These are phyloP conservation scores for Phyto melanocephala DNA, from an alignment of 2,888 invertebrate genomes.

Conservation along the genomic window DNA sequence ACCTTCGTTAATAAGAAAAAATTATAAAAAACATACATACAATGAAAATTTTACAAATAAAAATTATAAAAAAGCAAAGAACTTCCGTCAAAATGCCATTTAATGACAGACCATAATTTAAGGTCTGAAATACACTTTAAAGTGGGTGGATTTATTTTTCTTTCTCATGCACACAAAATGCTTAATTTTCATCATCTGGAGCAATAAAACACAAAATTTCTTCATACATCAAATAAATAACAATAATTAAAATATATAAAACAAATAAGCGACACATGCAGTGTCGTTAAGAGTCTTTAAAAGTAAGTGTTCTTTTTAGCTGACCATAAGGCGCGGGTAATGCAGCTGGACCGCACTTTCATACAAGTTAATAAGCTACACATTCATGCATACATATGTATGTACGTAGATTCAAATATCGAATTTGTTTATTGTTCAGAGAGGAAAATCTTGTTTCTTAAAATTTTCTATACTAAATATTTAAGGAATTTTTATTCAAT, in stretches of 20 bases:
- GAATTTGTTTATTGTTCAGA: too few relatives aligned
- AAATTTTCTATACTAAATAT: too few relatives aligned
- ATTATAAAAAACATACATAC: constrained; percentile 12
- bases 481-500: too few relatives aligned
- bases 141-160: constrained; percentile 55
- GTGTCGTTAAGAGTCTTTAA: constrained; percentile 32
- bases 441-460: too few relatives aligned
- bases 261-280: constrained; percentile 13
- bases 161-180: neutral
- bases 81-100: constrained; percentile 63
- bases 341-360: neutral
- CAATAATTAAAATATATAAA: neutral
- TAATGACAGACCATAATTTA: constrained; percentile 63
- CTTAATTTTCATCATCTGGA: neutral
- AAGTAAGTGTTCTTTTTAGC: constrained; percentile 11
- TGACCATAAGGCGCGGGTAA: constrained; percentile 3
- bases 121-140: constrained; percentile 31
- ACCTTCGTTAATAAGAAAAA: constrained; percentile 31
- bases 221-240: constrained; percentile 27
- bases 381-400: too few relatives aligned
- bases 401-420: too few relatives aligned
- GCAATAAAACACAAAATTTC: constrained; percentile 14
- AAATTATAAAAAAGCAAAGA: constrained; percentile 14
- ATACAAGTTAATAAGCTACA: too few relatives aligned
- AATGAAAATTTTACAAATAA: neutral